Evolutionary conservation across 1,140 invertebrate species (phyloP), one percentile per base, ranked within the genome.

Genomic region (Palaemon carinicauda): DNA sequence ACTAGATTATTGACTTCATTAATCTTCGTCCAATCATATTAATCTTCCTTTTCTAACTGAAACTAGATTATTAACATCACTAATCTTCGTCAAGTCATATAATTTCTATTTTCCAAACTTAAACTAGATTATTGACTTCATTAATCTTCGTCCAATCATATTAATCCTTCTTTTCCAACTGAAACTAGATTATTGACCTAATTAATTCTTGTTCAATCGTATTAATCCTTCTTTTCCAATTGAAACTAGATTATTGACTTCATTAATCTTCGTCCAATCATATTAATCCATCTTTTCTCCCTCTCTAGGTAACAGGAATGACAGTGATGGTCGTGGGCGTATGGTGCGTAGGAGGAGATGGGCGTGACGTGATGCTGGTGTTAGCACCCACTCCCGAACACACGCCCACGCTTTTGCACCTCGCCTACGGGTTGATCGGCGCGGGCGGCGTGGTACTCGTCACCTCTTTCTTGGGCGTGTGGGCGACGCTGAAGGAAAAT

Each of bases 351-450:
- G 53, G 60, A 12, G 88, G 88, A 0, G 74, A 87, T 27, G 88
- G 88, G 3, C 75, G 83, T 10, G 75, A 89, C 74, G 84, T 87
- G 15, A 85, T 89, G 56, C 85, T 83, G 19, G 88, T 77, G 51
- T 81, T 89, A 1, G 75, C 81, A 3, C 84, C 83, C 80, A 87
- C 84, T 0, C 77, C 80, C 2, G 71, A 56, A 15, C 65, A 69
- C 41, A 82, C 78, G 56, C 88, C 88, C 50, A 87, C 88, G 1
- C 88, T 89, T 51, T 52, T 80, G 75, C 88, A 89, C 69, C 88
- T 89, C 19, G 80, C 88, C 4, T 83, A 87, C 51, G 84, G 80
- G 24, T 56, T 89, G 50, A 41, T 89, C 12, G 88, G 51, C 3
- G 88, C 77, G 52, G 88, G 88, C 14, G 78, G 83, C 7, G 80